These are phyloP conservation scores for Ypsolopha scabrella DNA, from an alignment of 2,888 invertebrate species.

Conservation along the genomic window DNA sequence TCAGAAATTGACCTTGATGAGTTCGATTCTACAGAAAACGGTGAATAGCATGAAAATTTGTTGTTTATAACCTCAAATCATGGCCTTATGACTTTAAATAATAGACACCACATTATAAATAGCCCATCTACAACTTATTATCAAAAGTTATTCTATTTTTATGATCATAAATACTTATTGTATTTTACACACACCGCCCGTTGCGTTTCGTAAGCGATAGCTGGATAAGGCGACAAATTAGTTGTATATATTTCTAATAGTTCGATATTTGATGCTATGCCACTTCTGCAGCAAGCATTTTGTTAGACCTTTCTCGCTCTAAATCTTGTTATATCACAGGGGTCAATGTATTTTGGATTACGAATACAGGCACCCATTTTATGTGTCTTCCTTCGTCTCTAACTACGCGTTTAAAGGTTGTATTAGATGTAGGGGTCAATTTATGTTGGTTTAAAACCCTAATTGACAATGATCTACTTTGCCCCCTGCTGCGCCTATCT, in stretches of 20 bases:
- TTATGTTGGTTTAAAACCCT: not conserved
- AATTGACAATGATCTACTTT: not conserved
- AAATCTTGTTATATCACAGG: no score
- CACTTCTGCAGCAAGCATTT: not conserved
- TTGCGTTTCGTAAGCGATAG: constrained; percentile 20
- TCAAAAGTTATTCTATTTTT: not conserved
- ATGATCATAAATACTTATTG: constrained; percentile 4
- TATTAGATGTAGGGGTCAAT: not conserved
- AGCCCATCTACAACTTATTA: not conserved
- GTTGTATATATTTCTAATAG: constrained; percentile 21
- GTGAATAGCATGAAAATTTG: not conserved
- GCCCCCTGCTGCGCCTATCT: not conserved
- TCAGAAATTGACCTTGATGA: no score
- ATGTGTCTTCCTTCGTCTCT: not conserved
- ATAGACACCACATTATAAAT: not conserved
- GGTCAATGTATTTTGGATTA: no score
- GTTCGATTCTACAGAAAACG: no score
- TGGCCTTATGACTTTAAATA: not conserved
- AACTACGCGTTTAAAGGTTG: no score
- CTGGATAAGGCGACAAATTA: constrained; percentile 45
- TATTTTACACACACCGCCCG: constrained; percentile 23
- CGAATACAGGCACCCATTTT: not conserved
- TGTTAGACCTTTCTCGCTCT: not conserved
- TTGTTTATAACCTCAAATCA: not conserved
- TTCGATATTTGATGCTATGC: constrained; percentile 12